phyloP scores from a whole-genome alignment of 2,888 invertebrate genomes.

The Eilema griseolum region DNA sequence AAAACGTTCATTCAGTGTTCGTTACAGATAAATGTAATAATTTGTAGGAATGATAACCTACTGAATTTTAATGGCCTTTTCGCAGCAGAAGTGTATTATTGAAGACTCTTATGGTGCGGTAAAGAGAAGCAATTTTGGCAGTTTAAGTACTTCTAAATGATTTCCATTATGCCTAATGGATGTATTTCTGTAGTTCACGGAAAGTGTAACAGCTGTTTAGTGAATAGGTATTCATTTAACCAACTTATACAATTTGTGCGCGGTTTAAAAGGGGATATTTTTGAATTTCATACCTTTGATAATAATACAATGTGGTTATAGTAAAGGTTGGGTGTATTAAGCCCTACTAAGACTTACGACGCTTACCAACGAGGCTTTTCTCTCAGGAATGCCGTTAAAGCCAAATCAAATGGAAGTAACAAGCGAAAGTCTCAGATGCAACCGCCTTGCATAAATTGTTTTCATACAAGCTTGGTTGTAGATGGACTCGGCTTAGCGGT shows the following conservation, averaged over 20 bases:
- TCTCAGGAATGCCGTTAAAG: too few relatives aligned
- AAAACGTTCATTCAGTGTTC: constrained; percentile 21
- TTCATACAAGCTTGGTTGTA: too few relatives aligned
- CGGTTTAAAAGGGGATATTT: too few relatives aligned
- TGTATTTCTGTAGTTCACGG: constrained; percentile 1
- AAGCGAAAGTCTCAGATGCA: too few relatives aligned
- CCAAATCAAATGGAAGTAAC: too few relatives aligned
- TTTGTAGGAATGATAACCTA: constrained; percentile 6
- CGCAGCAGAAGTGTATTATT: constrained; percentile 3
- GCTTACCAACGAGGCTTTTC: too few relatives aligned
- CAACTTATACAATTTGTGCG: not conserved
- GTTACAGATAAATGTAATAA: constrained; percentile 43
- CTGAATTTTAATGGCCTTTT: constrained; percentile 6
- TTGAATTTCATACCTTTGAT: too few relatives aligned
- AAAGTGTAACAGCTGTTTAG: not conserved
- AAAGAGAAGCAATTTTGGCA: constrained; percentile 7
- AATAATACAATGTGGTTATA: too few relatives aligned
- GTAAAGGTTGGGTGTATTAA: too few relatives aligned
- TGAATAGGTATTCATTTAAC: not conserved
- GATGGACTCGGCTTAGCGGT: too few relatives aligned
- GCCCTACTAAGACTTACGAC: too few relatives aligned
- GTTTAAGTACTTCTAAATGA: not conserved
- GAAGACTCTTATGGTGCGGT: constrained; percentile 4
- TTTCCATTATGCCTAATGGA: not conserved
- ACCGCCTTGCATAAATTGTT: too few relatives aligned